Evolutionary conservation across 2,113 vertebrate genomes (phyloP), one percentile per base, ranked within the genome.

Genomic region (Parus major): DNA sequence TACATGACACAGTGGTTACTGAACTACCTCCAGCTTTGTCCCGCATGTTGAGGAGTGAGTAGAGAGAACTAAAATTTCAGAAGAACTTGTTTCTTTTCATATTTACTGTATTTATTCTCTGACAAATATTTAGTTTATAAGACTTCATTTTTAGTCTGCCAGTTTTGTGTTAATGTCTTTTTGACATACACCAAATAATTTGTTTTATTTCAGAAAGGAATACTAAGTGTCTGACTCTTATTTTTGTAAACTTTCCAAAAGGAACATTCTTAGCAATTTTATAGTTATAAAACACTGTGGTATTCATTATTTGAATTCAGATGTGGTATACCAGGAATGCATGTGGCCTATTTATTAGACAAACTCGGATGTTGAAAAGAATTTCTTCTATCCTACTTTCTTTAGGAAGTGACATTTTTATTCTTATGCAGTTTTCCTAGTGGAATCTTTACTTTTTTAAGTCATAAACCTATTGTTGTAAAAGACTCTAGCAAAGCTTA

Each of bases 381-480:
- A 77, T 88, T 88, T 52, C 27, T 95, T 94, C 71, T 92, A 87
- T 91, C 89, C 79, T 88, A 68, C 85, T 95, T 92, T 88, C 64
- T 92, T 86, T 57, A 64, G 72, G 44, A 94, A 46, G 44, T 94
- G 90, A 90, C 88, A 68, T 81, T 91, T 86, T 94, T 88, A 83
- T 96, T 95, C 60, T 88, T 71, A 56, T 5, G 41, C 44, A 24
- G 79, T 96, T 96, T 92, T 97, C 95, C 95, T 97, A 53, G 93
- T 93, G 95, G 93, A 90, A 90, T 96, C 93, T 94, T 94, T 81
- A 88, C 78, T 92, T 97, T 82, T 90, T 86, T 56, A 95, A 97
- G 80, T 93, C 82, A 46, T 79, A 96, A 92, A 88, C 90, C 94
- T 92, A 96, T 95, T 97, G 94, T 96, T 97, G 66, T 95, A 70